phyloP scores from a whole-genome alignment of 2,888 invertebrate genomes.

The Unio delphinus region DNA sequence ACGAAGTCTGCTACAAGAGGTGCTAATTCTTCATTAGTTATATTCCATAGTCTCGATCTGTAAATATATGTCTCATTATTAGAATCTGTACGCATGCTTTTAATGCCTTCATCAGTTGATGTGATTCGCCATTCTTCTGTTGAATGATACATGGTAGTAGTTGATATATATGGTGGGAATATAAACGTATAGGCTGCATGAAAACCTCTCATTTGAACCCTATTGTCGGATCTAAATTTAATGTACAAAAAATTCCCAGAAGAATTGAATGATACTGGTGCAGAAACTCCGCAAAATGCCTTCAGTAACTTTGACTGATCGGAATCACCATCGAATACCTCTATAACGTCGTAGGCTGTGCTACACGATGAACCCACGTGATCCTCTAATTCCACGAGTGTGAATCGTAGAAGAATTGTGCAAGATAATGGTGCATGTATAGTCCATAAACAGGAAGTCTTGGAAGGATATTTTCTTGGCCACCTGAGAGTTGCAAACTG shows the following conservation, averaged over 20 bases:
- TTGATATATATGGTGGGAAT: not conserved
- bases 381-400: constrained; percentile 59
- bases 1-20: too few relatives aligned
- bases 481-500: constrained; percentile 65
- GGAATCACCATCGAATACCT: constrained; percentile 47
- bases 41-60: too few relatives aligned
- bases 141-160: too few relatives aligned
- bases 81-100: too few relatives aligned
- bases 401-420: constrained; percentile 53
- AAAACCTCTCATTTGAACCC: constrained; percentile 60
- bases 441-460: constrained; percentile 57
- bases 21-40: too few relatives aligned
- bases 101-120: too few relatives aligned
- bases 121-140: too few relatives aligned
- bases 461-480: constrained; percentile 60
- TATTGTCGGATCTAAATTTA: constrained; percentile 57
- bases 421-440: constrained; percentile 51
- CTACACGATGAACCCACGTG: constrained; percentile 54
- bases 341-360: constrained; percentile 50
- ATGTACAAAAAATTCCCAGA: constrained; percentile 47
- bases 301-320: constrained; percentile 22
- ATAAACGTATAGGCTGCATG: constrained; percentile 61
- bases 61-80: too few relatives aligned
- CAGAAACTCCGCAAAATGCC: constrained; percentile 46
- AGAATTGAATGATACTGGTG: constrained; percentile 41